A percentile compares a stretch with the other conserved stretches of the same genome.
These are phyloP conservation scores for Onthophagus sagittarius DNA, from an alignment of 2,888 invertebrate genomes.

Conservation along the genomic window DNA sequence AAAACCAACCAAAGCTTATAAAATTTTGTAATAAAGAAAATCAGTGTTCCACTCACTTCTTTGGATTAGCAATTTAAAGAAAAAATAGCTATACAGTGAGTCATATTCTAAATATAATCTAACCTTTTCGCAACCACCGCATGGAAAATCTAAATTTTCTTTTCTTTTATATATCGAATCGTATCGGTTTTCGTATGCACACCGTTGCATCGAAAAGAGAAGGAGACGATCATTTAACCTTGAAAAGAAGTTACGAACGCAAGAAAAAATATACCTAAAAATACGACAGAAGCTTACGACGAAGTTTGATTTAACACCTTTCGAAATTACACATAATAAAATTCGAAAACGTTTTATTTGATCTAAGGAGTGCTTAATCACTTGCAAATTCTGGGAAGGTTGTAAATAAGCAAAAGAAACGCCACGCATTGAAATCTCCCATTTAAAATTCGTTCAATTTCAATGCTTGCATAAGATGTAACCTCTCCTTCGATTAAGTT, in stretches of 20 bases:
- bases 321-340: not conserved
- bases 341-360: not conserved
- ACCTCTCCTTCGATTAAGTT: no score
- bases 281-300: not conserved
- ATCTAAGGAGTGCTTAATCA: not conserved
- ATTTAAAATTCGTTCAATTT: no score
- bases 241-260: not conserved
- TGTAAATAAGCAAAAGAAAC: not conserved
- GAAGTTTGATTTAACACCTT: not conserved
- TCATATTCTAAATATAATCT: not conserved
- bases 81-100: not conserved
- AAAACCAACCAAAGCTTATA: not conserved
- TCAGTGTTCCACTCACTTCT: no score
- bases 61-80: not conserved
- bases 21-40: no score
- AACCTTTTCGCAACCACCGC: not conserved
- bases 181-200: not conserved
- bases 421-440: no score
- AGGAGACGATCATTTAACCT: not conserved
- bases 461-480: no score
- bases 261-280: not conserved
- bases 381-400: not conserved
- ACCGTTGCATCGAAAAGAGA: not conserved
- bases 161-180: not conserved
- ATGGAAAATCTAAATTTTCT: not conserved